A percentile compares a stretch with the other conserved stretches of the same genome.
Conservation (phyloP, 2,113 vertebrate genomes). For the Malaclemys terrapin region DNA sequence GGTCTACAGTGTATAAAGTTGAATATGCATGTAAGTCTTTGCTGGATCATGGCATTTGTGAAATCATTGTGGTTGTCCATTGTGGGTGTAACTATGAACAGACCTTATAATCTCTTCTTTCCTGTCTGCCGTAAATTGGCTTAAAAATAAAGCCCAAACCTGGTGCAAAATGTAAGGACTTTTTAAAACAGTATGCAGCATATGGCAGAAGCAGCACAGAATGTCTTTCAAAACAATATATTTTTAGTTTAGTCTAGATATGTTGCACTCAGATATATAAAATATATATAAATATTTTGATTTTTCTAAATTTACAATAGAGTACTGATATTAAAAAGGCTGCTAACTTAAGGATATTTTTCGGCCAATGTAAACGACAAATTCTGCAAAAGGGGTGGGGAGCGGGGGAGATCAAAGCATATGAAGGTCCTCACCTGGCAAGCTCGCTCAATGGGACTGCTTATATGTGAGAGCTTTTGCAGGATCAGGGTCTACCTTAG, state of each 20-base stretch:
- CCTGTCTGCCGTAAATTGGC: constrained; percentile 31
- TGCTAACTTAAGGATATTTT: constrained; percentile 45
- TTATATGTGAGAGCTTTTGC: constrained; percentile 29
- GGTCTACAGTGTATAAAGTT: fast-evolving
- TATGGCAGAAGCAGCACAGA: constrained; percentile 66
- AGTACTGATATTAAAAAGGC: constrained; percentile 69
- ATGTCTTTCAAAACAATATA: constrained; percentile 71
- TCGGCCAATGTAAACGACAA: neutral
- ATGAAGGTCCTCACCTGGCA: constrained; percentile 46
- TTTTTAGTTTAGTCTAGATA: constrained; percentile 69
- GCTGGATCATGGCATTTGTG: constrained; percentile 29
- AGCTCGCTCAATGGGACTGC: constrained; percentile 27
- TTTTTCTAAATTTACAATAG: constrained; percentile 78
- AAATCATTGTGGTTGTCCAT: neutral
- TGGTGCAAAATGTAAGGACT: constrained; percentile 50
- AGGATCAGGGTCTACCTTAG: constrained; percentile 20
- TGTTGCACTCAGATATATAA: constrained; percentile 78
- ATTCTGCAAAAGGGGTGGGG: constrained; percentile 39
- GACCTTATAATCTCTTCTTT: constrained; percentile 36
- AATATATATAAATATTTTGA: constrained; percentile 81
- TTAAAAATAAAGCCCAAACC: constrained; percentile 77
- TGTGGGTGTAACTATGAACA: constrained; percentile 25
- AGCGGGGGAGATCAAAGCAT: constrained; percentile 66
- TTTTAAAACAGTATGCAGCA: constrained; percentile 59
- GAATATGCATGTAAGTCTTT: neutral